Evolutionary conservation across 2,888 invertebrate genomes (phyloP), one percentile per base, ranked within the genome.

Genomic region (Nemoura dubitans): DNA sequence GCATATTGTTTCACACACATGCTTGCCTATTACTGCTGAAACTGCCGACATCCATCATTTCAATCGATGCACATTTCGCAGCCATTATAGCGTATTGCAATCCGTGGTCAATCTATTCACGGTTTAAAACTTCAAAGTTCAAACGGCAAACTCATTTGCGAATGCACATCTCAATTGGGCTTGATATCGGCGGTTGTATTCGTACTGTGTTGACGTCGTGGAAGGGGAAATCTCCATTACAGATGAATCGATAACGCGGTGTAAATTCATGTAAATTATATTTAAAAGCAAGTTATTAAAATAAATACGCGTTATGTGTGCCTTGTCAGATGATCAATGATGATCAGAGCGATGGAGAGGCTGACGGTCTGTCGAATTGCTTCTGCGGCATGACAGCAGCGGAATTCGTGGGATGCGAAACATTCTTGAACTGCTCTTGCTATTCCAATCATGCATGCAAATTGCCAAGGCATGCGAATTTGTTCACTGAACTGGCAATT

Each of bases 391-490:
- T 36, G 36, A 3, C 10, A 36, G 36, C 3, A 10, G 2, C 21
- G 59, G 59, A 59, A 59, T 59, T 59, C 59, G 59, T 21, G 59
- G 14, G 14, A 59, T 59, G 59, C 59, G 59, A 21, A 59, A 59
- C 59, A 59, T 59, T 21, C 59, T 59, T 59, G 59, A 59, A 36
- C 36, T 3, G 36, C 59, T 59, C 10, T 21, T 59, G 21, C 59
- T 59, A 59, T 59, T 59, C 59, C 59, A 59, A 59, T 59, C 59
- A 59, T 59, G 59, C 59, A 59, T 59, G 59, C 59, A 59, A 59
- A 59, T 59, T 59, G 59, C 59, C 59, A 59, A 21, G 59, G 59
- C 59, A 59, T 59, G 59, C 59, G 59, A 59, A 59, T 59, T 59
- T 59, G 59, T 59, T 10, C 59, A 59, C 59, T 59, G 59, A 59